Conservation (phyloP, 2,113 vertebrate species). For the Trichechus manatus region DNA sequence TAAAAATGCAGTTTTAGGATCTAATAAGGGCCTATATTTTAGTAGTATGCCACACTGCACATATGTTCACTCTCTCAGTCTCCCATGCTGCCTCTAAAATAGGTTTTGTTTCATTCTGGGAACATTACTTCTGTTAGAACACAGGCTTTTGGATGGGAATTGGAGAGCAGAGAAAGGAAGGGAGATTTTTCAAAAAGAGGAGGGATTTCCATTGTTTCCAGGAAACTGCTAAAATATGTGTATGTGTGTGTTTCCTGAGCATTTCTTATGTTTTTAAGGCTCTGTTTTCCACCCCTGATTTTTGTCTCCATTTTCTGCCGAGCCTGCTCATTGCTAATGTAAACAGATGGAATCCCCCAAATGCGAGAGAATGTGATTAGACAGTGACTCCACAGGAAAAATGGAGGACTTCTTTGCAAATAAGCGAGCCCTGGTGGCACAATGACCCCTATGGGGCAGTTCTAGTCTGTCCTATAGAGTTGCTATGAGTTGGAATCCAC, state of each 20-base stretch:
- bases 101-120: not conserved
- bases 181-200: conserved; percentile 33
- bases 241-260: conserved; percentile 16
- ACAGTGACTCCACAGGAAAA: not conserved
- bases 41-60: not conserved
- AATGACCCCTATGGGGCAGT: too few species aligned
- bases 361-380: not conserved
- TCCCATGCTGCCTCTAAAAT: not conserved
- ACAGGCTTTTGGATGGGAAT: not conserved
- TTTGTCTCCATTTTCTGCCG: conserved; percentile 43
- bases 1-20: conserved; percentile 68
- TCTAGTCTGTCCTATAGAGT: too few species aligned
- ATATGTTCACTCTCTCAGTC: not conserved
- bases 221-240: not conserved
- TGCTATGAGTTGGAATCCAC: too few species aligned
- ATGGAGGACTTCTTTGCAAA: not conserved
- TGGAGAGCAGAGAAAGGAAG: not conserved
- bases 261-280: conserved; percentile 24
- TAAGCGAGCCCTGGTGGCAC: too few species aligned
- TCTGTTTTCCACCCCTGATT: conserved; percentile 28
- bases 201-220: conserved; percentile 64
- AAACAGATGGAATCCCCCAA: conserved; percentile 53
- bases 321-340: not conserved
- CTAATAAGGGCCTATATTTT: conserved; percentile 61
- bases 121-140: not conserved